Percentiles rank a stretch among this genome's conserved stretches.
Conservation (phyloP, 2,113 vertebrate genomes). For the Rana temporaria region DNA sequence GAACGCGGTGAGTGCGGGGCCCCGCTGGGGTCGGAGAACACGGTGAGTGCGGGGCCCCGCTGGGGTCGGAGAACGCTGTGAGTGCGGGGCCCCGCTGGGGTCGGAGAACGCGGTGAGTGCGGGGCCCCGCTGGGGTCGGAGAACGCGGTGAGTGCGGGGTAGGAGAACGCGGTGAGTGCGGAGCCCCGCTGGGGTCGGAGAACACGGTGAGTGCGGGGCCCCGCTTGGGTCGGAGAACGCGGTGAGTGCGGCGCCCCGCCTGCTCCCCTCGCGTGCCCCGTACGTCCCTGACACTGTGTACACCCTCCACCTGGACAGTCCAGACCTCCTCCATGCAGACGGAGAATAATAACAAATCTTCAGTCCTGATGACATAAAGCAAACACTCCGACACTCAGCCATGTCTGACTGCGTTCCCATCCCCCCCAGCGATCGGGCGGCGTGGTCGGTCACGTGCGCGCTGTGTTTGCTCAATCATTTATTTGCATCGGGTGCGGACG, state of each 20-base stretch:
- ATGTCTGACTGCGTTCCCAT: background rate
- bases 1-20: too few relatives aligned
- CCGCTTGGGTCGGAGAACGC: background rate
- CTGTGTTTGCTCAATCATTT: background rate
- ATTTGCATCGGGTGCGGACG: background rate
- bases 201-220: background rate
- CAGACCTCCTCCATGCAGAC: slow-evolving; percentile 27
- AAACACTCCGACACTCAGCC: slow-evolving; percentile 1
- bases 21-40: too few relatives aligned
- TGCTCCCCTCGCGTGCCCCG: too few relatives aligned
- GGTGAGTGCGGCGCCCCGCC: too few relatives aligned
- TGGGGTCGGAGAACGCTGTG: background rate
- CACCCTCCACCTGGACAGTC: slow-evolving; percentile 14
- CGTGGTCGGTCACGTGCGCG: background rate
- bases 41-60: background rate
- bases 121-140: background rate
- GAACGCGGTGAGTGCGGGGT: too few relatives aligned
- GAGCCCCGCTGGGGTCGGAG: background rate
- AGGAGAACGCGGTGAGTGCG: too few relatives aligned
- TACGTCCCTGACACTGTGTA: too few relatives aligned
- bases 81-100: too few relatives aligned
- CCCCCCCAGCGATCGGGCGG: background rate
- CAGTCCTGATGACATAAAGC: slow-evolving; percentile 36
- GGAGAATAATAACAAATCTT: slow-evolving; percentile 28
- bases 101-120: too few relatives aligned